Evolutionary conservation across 1,140 invertebrate species (phyloP), one percentile per base, ranked within the genome.

Genomic region (Aphaenogaster ashmeadi): DNA sequence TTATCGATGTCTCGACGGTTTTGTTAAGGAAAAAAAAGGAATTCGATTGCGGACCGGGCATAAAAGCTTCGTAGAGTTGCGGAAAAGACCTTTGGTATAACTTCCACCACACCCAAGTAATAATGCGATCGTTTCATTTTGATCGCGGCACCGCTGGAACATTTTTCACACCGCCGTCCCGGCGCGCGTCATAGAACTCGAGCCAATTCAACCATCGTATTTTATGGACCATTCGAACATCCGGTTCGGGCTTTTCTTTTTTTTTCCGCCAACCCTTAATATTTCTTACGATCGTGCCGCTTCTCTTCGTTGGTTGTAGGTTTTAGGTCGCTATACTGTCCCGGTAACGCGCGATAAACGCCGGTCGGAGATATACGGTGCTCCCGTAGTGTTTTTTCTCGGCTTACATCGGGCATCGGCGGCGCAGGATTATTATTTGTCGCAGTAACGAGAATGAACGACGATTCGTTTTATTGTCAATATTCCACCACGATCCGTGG

Each of bases 111-210:
- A 84, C 80, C 80, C 80, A 84, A 58, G 52, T 74, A 75, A 74
- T 84, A 84, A 75, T 74, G 54, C 69, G 80, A 84, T 84, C 80
- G 80, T 84, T 84, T 75, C 80, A 84, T 84, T 84, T 84, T 69
- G 80, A 84, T 84, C 54, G 69, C 80, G 80, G 27, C 80, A 58
- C 33, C 67, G 41, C 27, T 13, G 27, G 69, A 36, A 74, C 69
- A 84, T 84, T 84, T 84, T 75, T 84, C 80, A 84, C 79, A 56
- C 21, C 78, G 47, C 62, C 44, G 36, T 81, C 66, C 79, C 9
- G 54, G 27, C 33, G 69, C 54, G 54, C 52, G 69, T 81, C 79
- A 71, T 50, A 75, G 80, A 52, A 74, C 56, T 75, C 44, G 67
- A 47, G 52, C 67, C 80, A 83, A 83, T 84, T 84, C 80, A 84